phyloP scores from a whole-genome alignment of 1,140 invertebrate genomes.

The Eupristina koningsbergeri region DNA sequence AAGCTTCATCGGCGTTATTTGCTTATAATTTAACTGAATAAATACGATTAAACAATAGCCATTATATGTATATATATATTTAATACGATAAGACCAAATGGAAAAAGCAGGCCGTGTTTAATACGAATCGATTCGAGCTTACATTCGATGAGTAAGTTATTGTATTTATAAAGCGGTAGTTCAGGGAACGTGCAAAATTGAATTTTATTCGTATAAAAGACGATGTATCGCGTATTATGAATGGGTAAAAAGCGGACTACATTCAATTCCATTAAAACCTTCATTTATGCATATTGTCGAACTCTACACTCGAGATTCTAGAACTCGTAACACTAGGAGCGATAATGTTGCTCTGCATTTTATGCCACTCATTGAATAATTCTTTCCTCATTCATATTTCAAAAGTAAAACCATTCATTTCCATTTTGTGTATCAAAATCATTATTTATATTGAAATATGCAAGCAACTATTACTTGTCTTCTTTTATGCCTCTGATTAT shows the following conservation, averaged over 20 bases:
- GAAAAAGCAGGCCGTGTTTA: neutral
- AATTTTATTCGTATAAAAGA: slow-evolving; percentile 28
- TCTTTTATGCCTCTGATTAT: neutral
- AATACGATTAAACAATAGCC: neutral
- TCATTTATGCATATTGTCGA: neutral
- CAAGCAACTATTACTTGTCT: neutral
- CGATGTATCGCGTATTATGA: neutral
- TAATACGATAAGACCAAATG: neutral
- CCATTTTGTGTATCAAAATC: neutral
- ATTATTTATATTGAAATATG: neutral
- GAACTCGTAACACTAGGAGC: too few species aligned
- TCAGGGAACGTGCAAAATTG: neutral
- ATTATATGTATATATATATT: neutral
- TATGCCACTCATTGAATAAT: neutral
- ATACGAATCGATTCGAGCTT: neutral
- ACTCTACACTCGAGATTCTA: too few species aligned
- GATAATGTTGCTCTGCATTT: neutral
- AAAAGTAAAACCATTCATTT: neutral
- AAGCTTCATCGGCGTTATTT: neutral
- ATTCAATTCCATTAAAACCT: slow-evolving; percentile 42
- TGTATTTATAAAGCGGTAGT: neutral
- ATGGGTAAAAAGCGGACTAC: neutral
- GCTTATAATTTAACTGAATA: neutral
- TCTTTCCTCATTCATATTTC: neutral
- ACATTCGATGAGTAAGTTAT: neutral